phyloP scores from a whole-genome alignment of 2,888 invertebrate species.

The Caenorhabditis becei region DNA sequence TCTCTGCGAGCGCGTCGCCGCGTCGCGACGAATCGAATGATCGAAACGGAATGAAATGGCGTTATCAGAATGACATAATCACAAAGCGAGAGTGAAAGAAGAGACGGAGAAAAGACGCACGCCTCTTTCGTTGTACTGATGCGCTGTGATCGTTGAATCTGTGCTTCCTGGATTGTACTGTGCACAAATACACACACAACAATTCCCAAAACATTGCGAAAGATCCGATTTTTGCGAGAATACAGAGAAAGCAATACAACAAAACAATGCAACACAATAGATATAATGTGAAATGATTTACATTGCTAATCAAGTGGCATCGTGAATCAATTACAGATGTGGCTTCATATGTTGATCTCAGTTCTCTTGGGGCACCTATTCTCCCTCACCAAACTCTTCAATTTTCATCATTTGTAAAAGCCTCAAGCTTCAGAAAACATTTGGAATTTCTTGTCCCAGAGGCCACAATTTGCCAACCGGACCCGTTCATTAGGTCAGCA shows the following conservation, averaged over 20 bases:
- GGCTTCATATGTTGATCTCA: no score
- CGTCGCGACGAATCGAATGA: constrained; percentile 18
- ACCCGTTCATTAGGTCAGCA: neutral
- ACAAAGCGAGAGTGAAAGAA: constrained; percentile 23
- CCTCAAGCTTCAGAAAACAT: neutral
- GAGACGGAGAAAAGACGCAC: constrained; percentile 17
- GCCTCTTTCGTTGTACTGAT: constrained; percentile 35
- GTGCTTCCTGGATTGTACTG: constrained; percentile 3
- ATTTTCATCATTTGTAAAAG: neutral
- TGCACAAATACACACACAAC: constrained; percentile 5
- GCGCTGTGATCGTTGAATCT: constrained; percentile 26
- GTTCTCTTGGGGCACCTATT: no score
- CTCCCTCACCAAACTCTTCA: no score
- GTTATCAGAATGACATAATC: constrained; percentile 52
- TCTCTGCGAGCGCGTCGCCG: constrained; percentile 9
- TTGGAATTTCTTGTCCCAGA: neutral
- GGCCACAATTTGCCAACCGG: neutral
- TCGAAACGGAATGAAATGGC: constrained; percentile 31
- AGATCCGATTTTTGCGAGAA: neutral
- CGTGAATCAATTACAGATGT: no score
- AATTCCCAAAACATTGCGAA: constrained; percentile 3
- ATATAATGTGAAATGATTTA: constrained; percentile 19
- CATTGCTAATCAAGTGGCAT: no score
- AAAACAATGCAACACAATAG: neutral
- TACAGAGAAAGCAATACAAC: constrained; percentile 10